phyloP scores from a whole-genome alignment of 2,113 vertebrate species.

The Circaetus gallicus region DNA sequence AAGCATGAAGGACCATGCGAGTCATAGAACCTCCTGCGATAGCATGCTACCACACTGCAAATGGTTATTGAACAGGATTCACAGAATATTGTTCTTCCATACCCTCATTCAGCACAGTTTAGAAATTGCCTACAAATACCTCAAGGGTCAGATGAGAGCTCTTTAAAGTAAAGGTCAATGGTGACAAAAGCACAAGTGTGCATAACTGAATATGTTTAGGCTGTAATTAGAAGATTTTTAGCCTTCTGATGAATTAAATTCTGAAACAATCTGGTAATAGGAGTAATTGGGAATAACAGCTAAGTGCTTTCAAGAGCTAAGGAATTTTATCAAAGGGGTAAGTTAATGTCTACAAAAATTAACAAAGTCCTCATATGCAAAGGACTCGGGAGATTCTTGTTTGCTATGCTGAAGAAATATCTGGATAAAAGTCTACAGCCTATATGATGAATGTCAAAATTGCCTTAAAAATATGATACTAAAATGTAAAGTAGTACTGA shows the following conservation, averaged over 20 bases:
- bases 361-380: not conserved
- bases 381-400: not conserved
- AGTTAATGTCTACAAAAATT: not conserved
- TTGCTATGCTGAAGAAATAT: not conserved
- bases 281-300: not conserved
- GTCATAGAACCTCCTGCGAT: rapidly evolving
- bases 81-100: not conserved
- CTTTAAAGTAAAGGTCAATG: not conserved
- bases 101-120: not conserved
- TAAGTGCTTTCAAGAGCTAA: not conserved
- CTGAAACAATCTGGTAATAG: not conserved
- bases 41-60: not conserved
- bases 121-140: not conserved
- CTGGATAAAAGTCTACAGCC: not conserved
- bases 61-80: not conserved
- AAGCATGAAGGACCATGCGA: not conserved
- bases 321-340: not conserved
- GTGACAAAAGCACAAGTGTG: not conserved
- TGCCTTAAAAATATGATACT: not conserved
- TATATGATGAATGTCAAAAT: not conserved
- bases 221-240: not conserved
- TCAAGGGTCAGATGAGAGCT: not conserved
- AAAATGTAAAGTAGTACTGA: not conserved
- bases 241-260: not conserved
- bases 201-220: not conserved